A percentile compares a stretch with the other conserved stretches of the same genome.
Evolutionary conservation across 2,113 vertebrate species (phyloP).

Genomic region (Mandrillus leucophaeus): DNA sequence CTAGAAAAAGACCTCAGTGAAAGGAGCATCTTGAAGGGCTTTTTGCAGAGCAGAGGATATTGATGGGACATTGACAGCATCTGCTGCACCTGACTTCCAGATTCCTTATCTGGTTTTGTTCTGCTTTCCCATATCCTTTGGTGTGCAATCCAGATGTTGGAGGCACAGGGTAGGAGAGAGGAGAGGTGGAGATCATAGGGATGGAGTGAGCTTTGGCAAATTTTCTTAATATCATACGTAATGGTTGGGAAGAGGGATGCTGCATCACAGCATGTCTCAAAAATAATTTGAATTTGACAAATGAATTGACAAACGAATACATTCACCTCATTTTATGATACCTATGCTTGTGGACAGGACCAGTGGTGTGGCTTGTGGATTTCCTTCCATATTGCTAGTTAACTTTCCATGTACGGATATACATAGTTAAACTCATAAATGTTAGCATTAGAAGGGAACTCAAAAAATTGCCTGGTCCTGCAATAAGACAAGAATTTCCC

Average conservation of each 20-base stretch:
- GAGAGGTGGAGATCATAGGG: neutral
- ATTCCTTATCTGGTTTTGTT: neutral
- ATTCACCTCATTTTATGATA: neutral
- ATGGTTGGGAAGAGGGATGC: neutral
- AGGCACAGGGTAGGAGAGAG: neutral
- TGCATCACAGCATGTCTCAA: neutral
- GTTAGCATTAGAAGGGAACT: neutral
- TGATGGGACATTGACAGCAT: neutral
- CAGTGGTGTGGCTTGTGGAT: neutral
- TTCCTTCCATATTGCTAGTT: neutral
- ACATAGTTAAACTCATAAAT: neutral
- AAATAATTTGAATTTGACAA: neutral
- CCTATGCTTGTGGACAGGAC: neutral
- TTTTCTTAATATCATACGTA: neutral
- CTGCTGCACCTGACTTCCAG: neutral
- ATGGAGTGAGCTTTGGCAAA: fast-evolving
- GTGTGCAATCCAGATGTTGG: no score
- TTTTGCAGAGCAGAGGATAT: neutral
- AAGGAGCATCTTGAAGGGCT: neutral
- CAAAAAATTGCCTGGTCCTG: neutral
- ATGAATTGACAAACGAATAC: neutral
- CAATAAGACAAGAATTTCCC: neutral
- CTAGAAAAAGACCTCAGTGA: neutral
- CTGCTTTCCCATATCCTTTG: neutral
- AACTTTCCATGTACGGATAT: neutral